A percentile compares a stretch with the other conserved stretches of the same genome.
Evolutionary conservation across 2,113 vertebrate species (phyloP).

Genomic region (Mirza zaza): DNA sequence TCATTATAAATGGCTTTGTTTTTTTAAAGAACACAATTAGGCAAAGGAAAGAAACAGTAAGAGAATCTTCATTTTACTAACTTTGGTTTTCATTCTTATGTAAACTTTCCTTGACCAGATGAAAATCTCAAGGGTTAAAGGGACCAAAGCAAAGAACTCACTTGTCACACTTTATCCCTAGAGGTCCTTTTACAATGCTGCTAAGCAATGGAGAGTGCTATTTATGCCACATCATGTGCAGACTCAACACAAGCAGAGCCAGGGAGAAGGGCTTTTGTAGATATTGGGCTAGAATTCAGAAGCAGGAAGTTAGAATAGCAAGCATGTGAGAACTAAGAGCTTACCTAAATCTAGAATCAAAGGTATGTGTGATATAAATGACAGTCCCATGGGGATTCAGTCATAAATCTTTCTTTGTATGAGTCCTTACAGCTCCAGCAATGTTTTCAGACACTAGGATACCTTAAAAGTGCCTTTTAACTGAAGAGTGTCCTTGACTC

Average conservation of each 20-base stretch:
- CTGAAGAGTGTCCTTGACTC: neutral
- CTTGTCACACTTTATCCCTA: neutral
- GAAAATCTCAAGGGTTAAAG: slow-evolving; percentile 22
- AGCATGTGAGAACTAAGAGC: neutral
- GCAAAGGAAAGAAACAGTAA: neutral
- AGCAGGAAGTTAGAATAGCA: neutral
- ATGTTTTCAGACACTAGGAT: neutral
- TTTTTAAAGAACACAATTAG: neutral
- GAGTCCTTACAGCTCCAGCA: neutral
- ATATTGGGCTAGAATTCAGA: neutral
- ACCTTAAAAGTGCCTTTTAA: neutral
- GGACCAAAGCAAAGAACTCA: neutral
- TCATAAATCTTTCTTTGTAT: neutral
- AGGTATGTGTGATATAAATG: neutral
- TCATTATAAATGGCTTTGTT: neutral
- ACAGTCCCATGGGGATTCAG: neutral
- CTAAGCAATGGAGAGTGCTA: neutral
- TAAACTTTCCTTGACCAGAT: neutral
- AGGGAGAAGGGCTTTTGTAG: neutral
- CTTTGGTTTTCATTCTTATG: neutral
- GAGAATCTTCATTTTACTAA: neutral
- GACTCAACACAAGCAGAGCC: neutral
- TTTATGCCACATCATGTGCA: neutral
- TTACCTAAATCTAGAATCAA: neutral
- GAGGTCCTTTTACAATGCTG: neutral